Base-by-base conservation (phyloP, 1,140 invertebrate species). In the Polyergus mexicanus region DNA sequence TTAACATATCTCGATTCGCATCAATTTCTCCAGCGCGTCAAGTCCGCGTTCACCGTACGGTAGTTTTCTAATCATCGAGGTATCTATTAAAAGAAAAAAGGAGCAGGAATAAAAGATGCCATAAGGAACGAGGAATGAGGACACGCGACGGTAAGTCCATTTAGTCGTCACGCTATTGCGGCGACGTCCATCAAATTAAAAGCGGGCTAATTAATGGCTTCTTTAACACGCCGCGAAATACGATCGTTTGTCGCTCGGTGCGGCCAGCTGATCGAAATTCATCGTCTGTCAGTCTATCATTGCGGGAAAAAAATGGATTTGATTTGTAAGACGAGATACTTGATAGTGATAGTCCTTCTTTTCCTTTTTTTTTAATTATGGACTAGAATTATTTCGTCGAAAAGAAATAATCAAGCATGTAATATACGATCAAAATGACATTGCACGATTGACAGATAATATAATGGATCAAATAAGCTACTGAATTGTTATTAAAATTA, bases 131-230 rank as follows among this genome's bases (percentile, higher is more conserved):
- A 32, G 32, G 8, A 81, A 81, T 54, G 56, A 69, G 22, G 13
- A 41, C 19, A 16, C 13, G 35, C 19, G 47, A 81, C 13, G 35
- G 69, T 86, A 85, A 87, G 75, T 91, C 68, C 68, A 85, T 90
- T 51, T 91, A 91, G 80, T 84, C 65, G 28, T 84, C 5, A 25
- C 22, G 58, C 19, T 41, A 28, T 58, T 28, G 41, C 35, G 51
- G 32, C 35, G 58, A 71, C 47, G 77, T 88, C 72, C 38, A 72
- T 83, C 58, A 77, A 88, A 88, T 88, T 76, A 74, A 86, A 81
- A 28, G 16, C 63, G 22, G 22, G 41, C 51, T 86, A 88, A 88
- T 88, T 88, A 88, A 88, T 86, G 74, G 60, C 38, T 77, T 63
- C 87, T 69, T 47, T 81, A 78, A 68, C 60, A 54, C 60, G 60